Base-by-base conservation (phyloP, 2,113 vertebrate species). In the Phoenicopterus ruber region DNA sequence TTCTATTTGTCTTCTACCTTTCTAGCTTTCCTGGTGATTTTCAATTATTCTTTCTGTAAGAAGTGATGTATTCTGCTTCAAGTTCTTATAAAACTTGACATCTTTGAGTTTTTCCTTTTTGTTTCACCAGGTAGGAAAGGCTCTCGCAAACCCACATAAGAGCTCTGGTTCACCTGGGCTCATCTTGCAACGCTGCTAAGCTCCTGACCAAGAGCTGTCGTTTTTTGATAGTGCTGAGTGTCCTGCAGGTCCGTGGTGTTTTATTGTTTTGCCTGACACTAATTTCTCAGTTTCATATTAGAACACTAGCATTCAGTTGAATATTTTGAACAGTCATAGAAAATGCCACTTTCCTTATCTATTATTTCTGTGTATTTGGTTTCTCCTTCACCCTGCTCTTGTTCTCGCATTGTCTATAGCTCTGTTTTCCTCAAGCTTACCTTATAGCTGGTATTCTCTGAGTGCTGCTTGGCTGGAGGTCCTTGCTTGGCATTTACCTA, bases 41-140 rank as follows among this genome's bases (percentile, higher is more conserved):
- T 83, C 28, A 58, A 8, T 18, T 40, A 25, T 67, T 47, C 16
- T 65, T 52, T 14, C 49, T 57, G 5, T 61, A 70, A 57, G 26
- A 55, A 59, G 6, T 44, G 25, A 82, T 74, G 4, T 55, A 42
- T 73, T 94, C 26, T 57, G 22, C 34, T 69, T 87, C 36, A 69
- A 31, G 3, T 44, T 93, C 17, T 61, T 34, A 17, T 28, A 40
- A 84, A 73, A 86, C 5, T 20, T 73, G 19, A 15, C 2, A 3
- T 12, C 34, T 88, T 54, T 63, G 4, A n/a, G 4, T 3, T 55
- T 65, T 42, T 22, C 0, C 0, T 6, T 34, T 22, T 21, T 36
- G 29, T 50, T 40, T 11, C 4, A 46, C 1, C 1, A 34, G 4
- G 1, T 54, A 54, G 28, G 14, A 63, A 91, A 88, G 22, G 16